Percentiles rank a stretch among this genome's conserved stretches.
phyloP scores from a whole-genome alignment of 2,797 vertebrate species.

The Rhincodon typus region DNA sequence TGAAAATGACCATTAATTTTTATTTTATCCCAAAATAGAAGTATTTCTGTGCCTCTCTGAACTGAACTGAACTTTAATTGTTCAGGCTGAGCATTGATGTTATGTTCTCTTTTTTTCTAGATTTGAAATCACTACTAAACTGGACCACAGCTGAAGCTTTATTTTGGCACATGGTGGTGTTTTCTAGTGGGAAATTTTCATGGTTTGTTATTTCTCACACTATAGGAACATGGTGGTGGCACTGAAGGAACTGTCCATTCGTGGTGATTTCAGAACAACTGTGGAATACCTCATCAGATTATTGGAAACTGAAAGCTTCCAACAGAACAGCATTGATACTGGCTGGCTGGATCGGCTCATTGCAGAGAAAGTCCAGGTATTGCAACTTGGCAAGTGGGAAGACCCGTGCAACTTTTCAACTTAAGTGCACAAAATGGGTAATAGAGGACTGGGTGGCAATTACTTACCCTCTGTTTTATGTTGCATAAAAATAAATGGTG shows the following conservation, averaged over 20 bases:
- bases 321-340: constrained; percentile 90
- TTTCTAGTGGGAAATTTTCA: not conserved
- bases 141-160: not conserved
- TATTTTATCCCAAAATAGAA: too few relatives aligned
- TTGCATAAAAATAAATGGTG: too few relatives aligned
- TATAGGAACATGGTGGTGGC: constrained; percentile 95
- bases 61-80: too few relatives aligned
- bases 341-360: constrained; percentile 96
- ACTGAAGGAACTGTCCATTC: constrained; percentile 91
- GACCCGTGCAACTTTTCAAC: too few relatives aligned
- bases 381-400: not conserved
- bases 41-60: too few relatives aligned
- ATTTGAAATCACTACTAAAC: not conserved
- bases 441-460: not conserved
- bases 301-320: constrained; percentile 93
- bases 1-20: too few relatives aligned
- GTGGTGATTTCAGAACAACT: constrained; percentile 95
- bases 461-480: not conserved
- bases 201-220: constrained; percentile 32
- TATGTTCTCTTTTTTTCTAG: not conserved
- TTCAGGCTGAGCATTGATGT: not conserved
- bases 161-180: not conserved
- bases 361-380: constrained; percentile 95
- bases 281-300: constrained; percentile 96
- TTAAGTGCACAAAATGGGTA: not conserved